These are phyloP conservation scores for Garra rufa DNA, from an alignment of 2,113 vertebrate genomes.

Conservation along the genomic window DNA sequence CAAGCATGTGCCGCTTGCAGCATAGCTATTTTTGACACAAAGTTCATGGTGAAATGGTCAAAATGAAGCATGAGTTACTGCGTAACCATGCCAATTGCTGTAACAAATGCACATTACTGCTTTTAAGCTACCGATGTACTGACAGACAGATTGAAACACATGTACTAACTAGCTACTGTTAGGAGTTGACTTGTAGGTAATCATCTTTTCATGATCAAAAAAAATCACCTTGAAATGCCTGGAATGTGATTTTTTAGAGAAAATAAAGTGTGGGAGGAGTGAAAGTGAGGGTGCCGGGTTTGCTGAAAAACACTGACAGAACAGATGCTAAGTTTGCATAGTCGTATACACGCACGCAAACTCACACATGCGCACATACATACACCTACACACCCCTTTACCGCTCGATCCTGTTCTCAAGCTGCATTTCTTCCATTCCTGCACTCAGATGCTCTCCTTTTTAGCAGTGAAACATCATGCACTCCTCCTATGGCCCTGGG, in stretches of 20 bases:
- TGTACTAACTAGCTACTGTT: background rate
- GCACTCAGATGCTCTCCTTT: slow-evolving; percentile 4
- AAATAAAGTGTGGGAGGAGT: slow-evolving; percentile 28
- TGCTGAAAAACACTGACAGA: slow-evolving; percentile 7
- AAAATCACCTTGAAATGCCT: background rate
- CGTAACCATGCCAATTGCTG: background rate
- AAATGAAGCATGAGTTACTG: background rate
- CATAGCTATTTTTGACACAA: slow-evolving; percentile 13
- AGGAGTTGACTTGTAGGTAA: background rate
- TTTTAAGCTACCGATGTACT: background rate
- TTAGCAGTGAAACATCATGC: slow-evolving; percentile 38
- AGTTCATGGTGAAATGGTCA: slow-evolving; percentile 10
- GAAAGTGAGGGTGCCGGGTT: background rate
- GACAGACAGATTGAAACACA: background rate
- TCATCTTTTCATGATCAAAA: background rate
- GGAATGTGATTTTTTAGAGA: slow-evolving; percentile 13
- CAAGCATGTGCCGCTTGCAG: background rate
- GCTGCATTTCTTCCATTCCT: slow-evolving; percentile 12
- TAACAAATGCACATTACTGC: background rate
- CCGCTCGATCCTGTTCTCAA: slow-evolving; percentile 14
- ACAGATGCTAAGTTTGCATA: slow-evolving; percentile 43
- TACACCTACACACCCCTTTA: slow-evolving; percentile 31
- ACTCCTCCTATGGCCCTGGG: slow-evolving; percentile 12
- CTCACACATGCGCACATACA: slow-evolving; percentile 14
- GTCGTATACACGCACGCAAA: background rate